These are phyloP conservation scores for Macaria notata DNA, from an alignment of 2,888 invertebrate species.

Conservation along the genomic window DNA sequence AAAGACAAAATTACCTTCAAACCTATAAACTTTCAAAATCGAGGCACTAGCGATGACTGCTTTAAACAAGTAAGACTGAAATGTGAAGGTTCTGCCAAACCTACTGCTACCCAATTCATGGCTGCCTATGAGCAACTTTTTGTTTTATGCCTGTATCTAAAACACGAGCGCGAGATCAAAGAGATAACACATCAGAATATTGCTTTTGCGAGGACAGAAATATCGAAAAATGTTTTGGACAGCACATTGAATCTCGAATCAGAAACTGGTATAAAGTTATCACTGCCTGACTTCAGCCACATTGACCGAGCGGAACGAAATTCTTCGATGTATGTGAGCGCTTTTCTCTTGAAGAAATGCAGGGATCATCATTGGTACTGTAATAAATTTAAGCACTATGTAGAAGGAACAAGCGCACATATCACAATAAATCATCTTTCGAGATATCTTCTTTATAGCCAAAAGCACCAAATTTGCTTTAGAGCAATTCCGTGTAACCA, in stretches of 20 bases:
- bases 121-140: slow-evolving; percentile 5
- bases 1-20: neutral
- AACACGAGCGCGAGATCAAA: too few relatives aligned
- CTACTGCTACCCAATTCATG: slow-evolving; percentile 6
- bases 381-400: slow-evolving; percentile 5
- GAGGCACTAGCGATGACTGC: slow-evolving; percentile 1
- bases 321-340: slow-evolving; percentile 10
- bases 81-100: slow-evolving; percentile 3
- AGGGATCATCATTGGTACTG: slow-evolving; percentile 8
- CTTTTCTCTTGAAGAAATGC: slow-evolving; percentile 16
- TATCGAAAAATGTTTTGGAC: too few relatives aligned
- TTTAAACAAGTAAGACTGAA: slow-evolving; percentile 7
- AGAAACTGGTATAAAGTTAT: too few relatives aligned
- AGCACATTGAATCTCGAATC: too few relatives aligned
- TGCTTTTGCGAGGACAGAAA: too few relatives aligned
- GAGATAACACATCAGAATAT: too few relatives aligned
- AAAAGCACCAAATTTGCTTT: slow-evolving; percentile 6
- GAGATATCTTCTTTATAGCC: slow-evolving; percentile 11
- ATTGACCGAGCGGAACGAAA: slow-evolving; percentile 12
- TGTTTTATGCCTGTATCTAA: too few relatives aligned
- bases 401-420: neutral
- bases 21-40: slow-evolving; percentile 2
- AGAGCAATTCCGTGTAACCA: slow-evolving; percentile 7
- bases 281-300: neutral
- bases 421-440: slow-evolving; percentile 5